Evolutionary conservation across 2,888 invertebrate species (phyloP).

Genomic region (Arge pagana): DNA sequence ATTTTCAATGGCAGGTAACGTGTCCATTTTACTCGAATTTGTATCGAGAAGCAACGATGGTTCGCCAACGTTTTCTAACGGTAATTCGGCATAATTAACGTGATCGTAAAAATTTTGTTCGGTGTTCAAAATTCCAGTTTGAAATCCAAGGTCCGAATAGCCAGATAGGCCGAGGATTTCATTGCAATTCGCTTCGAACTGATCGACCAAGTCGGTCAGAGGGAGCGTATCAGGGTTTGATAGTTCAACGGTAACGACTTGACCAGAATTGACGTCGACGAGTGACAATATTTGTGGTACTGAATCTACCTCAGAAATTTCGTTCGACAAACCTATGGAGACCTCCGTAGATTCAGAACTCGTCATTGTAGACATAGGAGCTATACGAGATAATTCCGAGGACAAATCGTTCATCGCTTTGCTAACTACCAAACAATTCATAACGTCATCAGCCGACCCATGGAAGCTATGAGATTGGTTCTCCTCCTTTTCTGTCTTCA

Average conservation of each 20-base stretch:
- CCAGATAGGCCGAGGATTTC: slow-evolving; percentile 40
- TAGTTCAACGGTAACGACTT: slow-evolving; percentile 44
- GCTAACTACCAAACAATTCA: slow-evolving; percentile 5
- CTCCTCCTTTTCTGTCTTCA: slow-evolving; percentile 22
- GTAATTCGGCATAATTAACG: slow-evolving; percentile 39
- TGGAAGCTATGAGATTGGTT: neutral
- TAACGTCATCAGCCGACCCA: neutral
- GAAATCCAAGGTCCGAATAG: slow-evolving; percentile 40
- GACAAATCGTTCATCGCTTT: slow-evolving; percentile 7
- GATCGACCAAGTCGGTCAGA: slow-evolving; percentile 41
- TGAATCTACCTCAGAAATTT: slow-evolving; percentile 25
- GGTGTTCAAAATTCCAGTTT: slow-evolving; percentile 35
- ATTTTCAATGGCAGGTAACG: slow-evolving; percentile 37
- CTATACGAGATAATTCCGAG: slow-evolving; percentile 9
- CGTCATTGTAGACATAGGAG: slow-evolving; percentile 10
- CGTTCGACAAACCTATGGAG: slow-evolving; percentile 5
- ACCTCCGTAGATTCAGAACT: slow-evolving; percentile 9
- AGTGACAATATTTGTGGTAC: slow-evolving; percentile 43
- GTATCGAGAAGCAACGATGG: slow-evolving; percentile 38
- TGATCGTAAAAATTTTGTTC: slow-evolving; percentile 41
- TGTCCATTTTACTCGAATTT: slow-evolving; percentile 36
- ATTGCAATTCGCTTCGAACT: slow-evolving; percentile 41
- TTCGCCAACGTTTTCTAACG: slow-evolving; percentile 36
- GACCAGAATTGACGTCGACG: slow-evolving; percentile 43
- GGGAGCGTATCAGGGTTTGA: slow-evolving; percentile 37